Evolutionary conservation across 2,888 invertebrate species (phyloP).

Genomic region (Cataglyphis altisquamis): DNA sequence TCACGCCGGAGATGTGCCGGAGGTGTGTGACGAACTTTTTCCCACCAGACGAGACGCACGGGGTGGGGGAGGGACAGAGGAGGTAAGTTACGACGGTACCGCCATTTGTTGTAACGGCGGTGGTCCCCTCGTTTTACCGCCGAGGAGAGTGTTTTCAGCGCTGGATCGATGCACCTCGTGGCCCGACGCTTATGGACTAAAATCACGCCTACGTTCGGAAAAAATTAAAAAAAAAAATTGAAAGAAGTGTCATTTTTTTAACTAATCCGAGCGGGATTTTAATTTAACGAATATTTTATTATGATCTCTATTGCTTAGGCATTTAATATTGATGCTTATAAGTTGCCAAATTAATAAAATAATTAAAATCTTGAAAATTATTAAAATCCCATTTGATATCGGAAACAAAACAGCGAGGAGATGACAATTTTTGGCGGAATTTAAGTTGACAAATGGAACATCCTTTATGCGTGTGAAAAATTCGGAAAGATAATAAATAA

Average conservation of each 20-base stretch:
- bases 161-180: conserved; percentile 15
- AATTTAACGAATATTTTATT: not conserved
- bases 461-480: not conserved
- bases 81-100: conserved; percentile 46
- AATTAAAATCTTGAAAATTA: not conserved
- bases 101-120: conserved; percentile 53
- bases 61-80: conserved; percentile 37
- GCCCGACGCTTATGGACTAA: not conserved
- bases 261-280: not conserved
- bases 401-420: not conserved
- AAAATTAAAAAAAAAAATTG: too few species aligned
- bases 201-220: not conserved
- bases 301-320: not conserved
- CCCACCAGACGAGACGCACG: conserved; percentile 33
- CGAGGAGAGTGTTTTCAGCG: conserved; percentile 16
- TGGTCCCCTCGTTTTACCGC: conserved; percentile 12
- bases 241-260: not conserved
- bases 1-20: conserved; percentile 33
- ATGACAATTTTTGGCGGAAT: not conserved
- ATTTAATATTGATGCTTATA: not conserved
- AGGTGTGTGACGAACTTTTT: conserved; percentile 47
- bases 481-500: not conserved
- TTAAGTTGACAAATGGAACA: not conserved
- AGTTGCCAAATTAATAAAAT: conserved; percentile 9
- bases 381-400: not conserved